Conservation (phyloP, 2,113 vertebrate genomes). For the Apodemus sylvaticus region DNA sequence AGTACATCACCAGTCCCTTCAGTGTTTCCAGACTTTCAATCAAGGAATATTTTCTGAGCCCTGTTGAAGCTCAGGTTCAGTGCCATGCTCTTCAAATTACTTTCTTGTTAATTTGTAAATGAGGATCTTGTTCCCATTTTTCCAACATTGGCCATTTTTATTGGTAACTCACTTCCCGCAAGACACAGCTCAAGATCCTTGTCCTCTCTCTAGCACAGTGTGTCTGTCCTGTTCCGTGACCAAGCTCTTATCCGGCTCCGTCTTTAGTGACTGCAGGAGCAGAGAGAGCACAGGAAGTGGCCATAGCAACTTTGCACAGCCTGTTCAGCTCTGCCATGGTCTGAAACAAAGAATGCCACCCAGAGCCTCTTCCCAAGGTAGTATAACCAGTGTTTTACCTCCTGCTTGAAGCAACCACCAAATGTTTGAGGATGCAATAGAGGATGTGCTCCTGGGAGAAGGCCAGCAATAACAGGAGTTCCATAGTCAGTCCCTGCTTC, state of each 20-base stretch:
- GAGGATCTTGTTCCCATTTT: background rate
- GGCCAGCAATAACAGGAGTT: background rate
- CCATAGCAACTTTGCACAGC: background rate
- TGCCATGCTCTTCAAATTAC: background rate
- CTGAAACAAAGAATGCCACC: background rate
- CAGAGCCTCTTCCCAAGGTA: background rate
- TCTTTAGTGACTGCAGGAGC: background rate
- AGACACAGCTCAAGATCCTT: background rate
- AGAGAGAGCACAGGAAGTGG: background rate
- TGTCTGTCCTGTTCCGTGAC: background rate
- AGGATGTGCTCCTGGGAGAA: background rate
- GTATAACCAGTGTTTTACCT: background rate
- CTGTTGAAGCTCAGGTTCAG: background rate
- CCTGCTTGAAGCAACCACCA: background rate
- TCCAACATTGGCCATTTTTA: background rate
- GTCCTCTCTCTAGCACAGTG: background rate
- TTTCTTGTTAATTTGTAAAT: background rate
- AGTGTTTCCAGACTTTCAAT: background rate
- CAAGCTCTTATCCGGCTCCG: background rate
- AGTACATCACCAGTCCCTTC: background rate
- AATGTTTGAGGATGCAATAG: background rate
- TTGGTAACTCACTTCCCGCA: background rate
- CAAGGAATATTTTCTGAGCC: background rate
- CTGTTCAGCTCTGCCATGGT: background rate
- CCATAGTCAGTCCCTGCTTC: accelerated